Evolutionary conservation across 2,797 vertebrate genomes (phyloP).

Genomic region (Lepus townsendii): DNA sequence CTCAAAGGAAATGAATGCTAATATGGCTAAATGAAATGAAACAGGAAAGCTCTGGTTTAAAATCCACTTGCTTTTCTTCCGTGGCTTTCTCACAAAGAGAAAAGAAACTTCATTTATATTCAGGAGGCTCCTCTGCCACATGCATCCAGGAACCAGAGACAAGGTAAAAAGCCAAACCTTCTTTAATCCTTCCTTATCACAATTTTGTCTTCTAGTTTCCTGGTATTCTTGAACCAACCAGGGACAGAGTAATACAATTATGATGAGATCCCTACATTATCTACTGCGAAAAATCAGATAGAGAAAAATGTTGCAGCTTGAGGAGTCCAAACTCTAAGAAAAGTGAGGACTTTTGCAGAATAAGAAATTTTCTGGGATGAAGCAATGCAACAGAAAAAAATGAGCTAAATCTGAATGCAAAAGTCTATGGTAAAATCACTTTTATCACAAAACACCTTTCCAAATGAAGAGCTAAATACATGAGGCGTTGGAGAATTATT

Average conservation of each 20-base stretch:
- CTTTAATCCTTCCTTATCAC: not conserved
- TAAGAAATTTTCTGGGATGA: constrained; percentile 11
- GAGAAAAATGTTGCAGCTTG: constrained; percentile 2
- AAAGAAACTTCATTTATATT: constrained; percentile 13
- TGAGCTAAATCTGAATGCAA: constrained; percentile 53
- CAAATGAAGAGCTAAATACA: constrained; percentile 65
- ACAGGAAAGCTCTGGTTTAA: constrained; percentile 2
- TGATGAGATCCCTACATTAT: not conserved
- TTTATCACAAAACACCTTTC: constrained; percentile 61
- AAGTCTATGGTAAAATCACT: constrained; percentile 60
- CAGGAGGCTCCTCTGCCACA: not conserved
- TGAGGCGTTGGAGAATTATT: constrained; percentile 30
- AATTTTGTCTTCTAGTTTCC: not conserved
- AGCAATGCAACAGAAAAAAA: constrained; percentile 43
- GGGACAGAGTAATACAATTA: not conserved
- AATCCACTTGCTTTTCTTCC: constrained; percentile 5
- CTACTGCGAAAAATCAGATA: constrained; percentile 5
- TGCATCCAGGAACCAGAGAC: not conserved
- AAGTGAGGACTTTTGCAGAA: constrained; percentile 59
- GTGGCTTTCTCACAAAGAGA: constrained; percentile 10
- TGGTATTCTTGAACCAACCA: not conserved
- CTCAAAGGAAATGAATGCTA: constrained; percentile 15
- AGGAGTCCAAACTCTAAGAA: constrained; percentile 15
- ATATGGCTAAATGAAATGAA: constrained; percentile 36
- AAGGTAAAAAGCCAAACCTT: not conserved